Evolutionary conservation across 64 coral and sea anemone species (phyloP), one percentile per base, ranked within the genome.

Genomic region (Stylophora pistillata): DNA sequence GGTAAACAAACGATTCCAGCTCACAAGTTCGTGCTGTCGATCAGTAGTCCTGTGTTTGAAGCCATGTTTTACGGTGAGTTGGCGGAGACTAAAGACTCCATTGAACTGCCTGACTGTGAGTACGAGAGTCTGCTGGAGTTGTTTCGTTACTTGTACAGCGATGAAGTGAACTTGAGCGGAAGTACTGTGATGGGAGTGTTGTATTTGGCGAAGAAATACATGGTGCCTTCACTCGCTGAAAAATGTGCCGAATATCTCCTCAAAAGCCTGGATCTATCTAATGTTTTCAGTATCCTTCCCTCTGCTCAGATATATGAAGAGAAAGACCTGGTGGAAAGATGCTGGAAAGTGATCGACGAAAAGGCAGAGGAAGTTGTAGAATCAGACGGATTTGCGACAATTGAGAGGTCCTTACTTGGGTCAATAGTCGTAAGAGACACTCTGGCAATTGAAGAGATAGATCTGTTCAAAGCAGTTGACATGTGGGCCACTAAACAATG

Each of bases 391-490:
- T 71, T 71, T 71, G 66, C 11, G 18, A 71, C 66, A 23, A 71
- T 71, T 71, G n/a, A 71, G 66, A 71, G 66, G 66, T n/a, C 66
- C n/a, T 71, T 71, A n/a, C 66, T 71, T n/a, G 23, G 10, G 25
- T 0, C 66, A 32, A 11, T 32, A 12, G 71, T 73, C 28, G 0
- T 30, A 31, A 73, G 71, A 73, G 71, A 34, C 10, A 73, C 30
- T 4, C 28, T 73, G 71, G 32, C 71, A 30, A 33, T 73, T 3
- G 13, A 73, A 59, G 58, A 15, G 58, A 11, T 41, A 3, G 37
- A 41, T 41, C 37, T 41, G 2, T 41, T 41, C 6, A 41, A 41
- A 41, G 6, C 37, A 2, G 37, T 41, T 41, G 37, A 41, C 37
- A 3, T 41, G 37, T 41, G 37, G 37, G 37, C 37, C 37, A 41